phyloP scores from a whole-genome alignment of 2,113 vertebrate species.

The Ondatra zibethicus region DNA sequence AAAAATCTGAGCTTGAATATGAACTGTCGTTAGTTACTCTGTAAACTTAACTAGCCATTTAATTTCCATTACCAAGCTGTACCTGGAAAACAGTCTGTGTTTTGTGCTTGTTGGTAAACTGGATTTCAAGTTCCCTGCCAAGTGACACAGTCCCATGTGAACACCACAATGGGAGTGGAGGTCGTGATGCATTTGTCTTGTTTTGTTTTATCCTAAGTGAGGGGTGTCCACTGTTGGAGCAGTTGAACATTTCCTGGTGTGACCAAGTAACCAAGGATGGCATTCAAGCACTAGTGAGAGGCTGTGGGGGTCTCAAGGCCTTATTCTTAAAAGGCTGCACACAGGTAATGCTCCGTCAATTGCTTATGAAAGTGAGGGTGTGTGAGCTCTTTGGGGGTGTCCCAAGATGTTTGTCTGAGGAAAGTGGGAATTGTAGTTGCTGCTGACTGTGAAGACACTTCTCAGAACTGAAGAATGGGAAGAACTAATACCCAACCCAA shows the following conservation, averaged over 20 bases:
- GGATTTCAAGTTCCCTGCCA: not conserved
- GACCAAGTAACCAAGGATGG: slow-evolving; percentile 99
- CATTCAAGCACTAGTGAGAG: slow-evolving; percentile 96
- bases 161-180: not conserved
- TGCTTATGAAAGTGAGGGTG: slow-evolving; percentile 12
- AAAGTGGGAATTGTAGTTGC: not conserved
- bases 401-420: not conserved
- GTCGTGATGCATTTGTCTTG: slow-evolving; percentile 6
- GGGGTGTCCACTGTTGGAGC: slow-evolving; percentile 98
- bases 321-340: slow-evolving; percentile 98
- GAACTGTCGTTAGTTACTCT: slow-evolving; percentile 3
- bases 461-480: slow-evolving; percentile 2
- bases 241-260: slow-evolving; percentile 99
- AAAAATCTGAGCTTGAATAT: slow-evolving; percentile 33
- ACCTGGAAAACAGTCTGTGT: not conserved
- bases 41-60: not conserved
- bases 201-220: slow-evolving; percentile 88
- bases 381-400: not conserved
- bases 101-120: not conserved
- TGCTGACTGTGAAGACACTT: not conserved
- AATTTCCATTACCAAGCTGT: not conserved
- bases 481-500: slow-evolving; percentile 31
- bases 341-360: slow-evolving; percentile 89
- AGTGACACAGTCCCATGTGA: not conserved
- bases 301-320: slow-evolving; percentile 94